Evolutionary conservation across 2,113 vertebrate genomes (phyloP), one percentile per base, ranked within the genome.

Genomic region (Alectura lathami): DNA sequence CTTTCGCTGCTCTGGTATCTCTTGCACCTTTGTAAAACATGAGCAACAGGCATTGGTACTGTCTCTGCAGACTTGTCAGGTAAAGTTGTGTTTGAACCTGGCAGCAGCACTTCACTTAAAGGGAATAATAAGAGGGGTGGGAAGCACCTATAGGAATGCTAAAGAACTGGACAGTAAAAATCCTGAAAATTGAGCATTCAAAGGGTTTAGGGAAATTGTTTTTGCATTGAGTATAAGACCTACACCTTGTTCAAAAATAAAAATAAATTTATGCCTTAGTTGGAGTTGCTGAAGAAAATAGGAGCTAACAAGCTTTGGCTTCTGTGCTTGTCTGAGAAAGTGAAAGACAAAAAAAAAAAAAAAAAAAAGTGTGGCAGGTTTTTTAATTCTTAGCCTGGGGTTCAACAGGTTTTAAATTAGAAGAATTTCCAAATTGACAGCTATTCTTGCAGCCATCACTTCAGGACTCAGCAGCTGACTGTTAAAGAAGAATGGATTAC

Each of bases 371-470:
- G 1, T 11, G n/a, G 27, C 50, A 72, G 56, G 32, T 47, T 36
- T 50, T 48, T 68, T 40, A 47, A 47, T 56, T 91, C 17, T 22
- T 17, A 17, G 20, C 42, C 34, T 29, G 38, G 26, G 3, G 6
- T 73, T 90, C 45, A 50, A 36, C 74, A 76, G 7, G 0, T 90
- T 88, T 94, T 68, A 64, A 17, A 7, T 88, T 27, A 80, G 48
- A 69, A 86, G 57, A 89, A 32, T 90, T 80, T 83, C 27, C 54
- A 91, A 91, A 43, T 54, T 75, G 86, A 88, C 95, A 94, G 86
- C 34, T 83, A n/a, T 90, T 95, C 68, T 83, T 16, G 4, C 50
- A 93, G 30, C 68, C 68, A 22, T 90, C 60, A 29, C 88, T 94
- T 88, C 10, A 27, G 38, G 51, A 67, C 86, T 88, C 56, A 67